phyloP scores from a whole-genome alignment of 1,140 invertebrate species.

The Phymorhynchus buccinoides region DNA sequence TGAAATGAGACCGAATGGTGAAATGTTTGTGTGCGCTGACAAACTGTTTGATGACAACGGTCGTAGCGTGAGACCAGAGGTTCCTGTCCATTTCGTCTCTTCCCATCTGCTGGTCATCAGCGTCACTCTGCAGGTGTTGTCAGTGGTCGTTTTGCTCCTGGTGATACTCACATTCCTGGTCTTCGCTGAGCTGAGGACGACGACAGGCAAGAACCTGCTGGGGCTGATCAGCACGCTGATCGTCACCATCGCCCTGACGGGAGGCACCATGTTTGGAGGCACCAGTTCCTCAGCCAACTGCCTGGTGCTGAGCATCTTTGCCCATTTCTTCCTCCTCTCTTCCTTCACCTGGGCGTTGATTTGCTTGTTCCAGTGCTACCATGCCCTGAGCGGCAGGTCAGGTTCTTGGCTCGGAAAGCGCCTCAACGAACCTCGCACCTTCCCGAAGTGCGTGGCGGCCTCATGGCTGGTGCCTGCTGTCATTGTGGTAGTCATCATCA shows the following conservation, averaged over 20 bases:
- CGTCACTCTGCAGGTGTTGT: neutral
- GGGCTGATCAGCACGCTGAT: neutral
- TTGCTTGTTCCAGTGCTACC: neutral
- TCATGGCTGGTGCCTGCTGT: neutral
- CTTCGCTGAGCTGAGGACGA: slow-evolving; percentile 1
- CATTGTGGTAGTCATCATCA: slow-evolving; percentile 1
- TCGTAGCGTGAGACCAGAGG: neutral
- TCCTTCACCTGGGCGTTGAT: slow-evolving; percentile 11
- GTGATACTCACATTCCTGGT: slow-evolving; percentile 2
- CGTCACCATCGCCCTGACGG: neutral
- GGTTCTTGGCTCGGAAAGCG: neutral
- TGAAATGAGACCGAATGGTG: neutral
- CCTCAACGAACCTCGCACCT: neutral
- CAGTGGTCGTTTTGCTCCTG: slow-evolving; percentile 1
- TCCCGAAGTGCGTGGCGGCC: neutral
- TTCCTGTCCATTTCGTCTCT: neutral
- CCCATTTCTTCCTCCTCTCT: slow-evolving; percentile 31
- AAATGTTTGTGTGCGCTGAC: neutral
- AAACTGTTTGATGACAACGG: neutral
- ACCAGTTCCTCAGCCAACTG: neutral
- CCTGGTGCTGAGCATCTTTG: neutral
- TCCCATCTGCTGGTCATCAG: neutral
- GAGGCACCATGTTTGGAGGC: neutral
- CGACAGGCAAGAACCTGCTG: slow-evolving; percentile 16
- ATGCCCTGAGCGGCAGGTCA: neutral